These are phyloP conservation scores for Protobothrops flavoviridis DNA, from an alignment of 2,113 vertebrate genomes.

Conservation along the genomic window DNA sequence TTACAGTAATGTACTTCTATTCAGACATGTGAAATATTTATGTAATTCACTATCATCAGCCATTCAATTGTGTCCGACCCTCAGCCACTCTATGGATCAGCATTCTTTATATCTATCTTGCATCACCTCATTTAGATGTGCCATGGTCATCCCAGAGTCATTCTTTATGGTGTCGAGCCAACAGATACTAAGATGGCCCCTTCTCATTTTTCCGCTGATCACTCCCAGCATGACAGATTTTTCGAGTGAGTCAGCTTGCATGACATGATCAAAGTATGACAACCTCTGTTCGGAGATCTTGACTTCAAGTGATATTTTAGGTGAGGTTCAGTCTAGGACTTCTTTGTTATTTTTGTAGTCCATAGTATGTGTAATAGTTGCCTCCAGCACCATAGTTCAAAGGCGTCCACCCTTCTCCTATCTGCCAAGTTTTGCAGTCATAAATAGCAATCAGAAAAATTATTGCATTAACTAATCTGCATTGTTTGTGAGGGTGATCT, in stretches of 20 bases:
- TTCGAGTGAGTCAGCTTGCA: not conserved
- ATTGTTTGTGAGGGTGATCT: not conserved
- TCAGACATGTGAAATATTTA: conserved; percentile 4
- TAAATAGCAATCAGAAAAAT: not conserved
- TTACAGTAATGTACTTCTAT: conserved; percentile 33
- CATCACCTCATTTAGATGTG: not conserved
- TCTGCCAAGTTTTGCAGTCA: not conserved
- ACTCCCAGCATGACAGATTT: not conserved
- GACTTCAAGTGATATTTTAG: not conserved
- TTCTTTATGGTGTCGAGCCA: not conserved
- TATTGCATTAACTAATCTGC: not conserved
- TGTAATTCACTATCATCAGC: not conserved
- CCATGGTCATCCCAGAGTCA: not conserved
- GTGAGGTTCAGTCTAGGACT: not conserved
- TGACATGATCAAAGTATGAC: not conserved
- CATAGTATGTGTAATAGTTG: not conserved
- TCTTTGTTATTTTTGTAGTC: not conserved
- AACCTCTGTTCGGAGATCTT: not conserved
- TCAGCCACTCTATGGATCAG: not conserved
- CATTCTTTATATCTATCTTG: not conserved
- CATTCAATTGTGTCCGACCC: not conserved
- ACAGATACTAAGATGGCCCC: not conserved
- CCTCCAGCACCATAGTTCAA: not conserved
- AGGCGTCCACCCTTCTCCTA: not conserved
- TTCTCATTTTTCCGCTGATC: not conserved